A percentile compares a stretch with the other conserved stretches of the same genome.
These are phyloP conservation scores for Erinaceus europaeus DNA, from an alignment of 2,113 vertebrate genomes.

Conservation along the genomic window DNA sequence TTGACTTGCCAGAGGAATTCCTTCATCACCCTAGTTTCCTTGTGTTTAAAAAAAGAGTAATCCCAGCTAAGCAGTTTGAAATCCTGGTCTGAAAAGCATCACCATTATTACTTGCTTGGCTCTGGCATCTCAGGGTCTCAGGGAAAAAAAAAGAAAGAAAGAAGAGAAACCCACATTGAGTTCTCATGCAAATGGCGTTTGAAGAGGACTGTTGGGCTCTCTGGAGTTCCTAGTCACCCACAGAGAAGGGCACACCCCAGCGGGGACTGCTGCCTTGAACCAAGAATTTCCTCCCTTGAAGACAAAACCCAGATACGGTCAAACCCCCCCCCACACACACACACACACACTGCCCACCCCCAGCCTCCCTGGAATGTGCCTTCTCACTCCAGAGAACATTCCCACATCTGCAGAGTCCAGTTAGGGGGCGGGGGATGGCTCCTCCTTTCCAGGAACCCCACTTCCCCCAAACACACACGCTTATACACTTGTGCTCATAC, in stretches of 20 bases:
- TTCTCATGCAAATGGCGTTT: conserved; percentile 65
- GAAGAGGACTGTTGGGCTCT: conserved; percentile 6
- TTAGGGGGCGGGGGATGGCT: no score
- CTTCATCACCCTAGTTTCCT: conserved; percentile 35
- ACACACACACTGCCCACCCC: not conserved
- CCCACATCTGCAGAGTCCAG: no score
- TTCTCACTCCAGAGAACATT: not conserved
- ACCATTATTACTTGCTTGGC: not conserved
- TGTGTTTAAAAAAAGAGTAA: conserved; percentile 46
- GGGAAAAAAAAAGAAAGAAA: not conserved
- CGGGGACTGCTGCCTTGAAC: conserved; percentile 22
- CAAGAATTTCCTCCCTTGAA: conserved; percentile 44
- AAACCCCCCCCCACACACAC: not conserved
- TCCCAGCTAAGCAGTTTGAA: conserved; percentile 44
- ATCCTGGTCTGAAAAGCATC: conserved; percentile 51
- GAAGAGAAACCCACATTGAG: conserved; percentile 7
- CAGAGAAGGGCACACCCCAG: not conserved
- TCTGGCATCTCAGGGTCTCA: conserved; percentile 8
- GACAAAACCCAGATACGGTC: conserved; percentile 47
- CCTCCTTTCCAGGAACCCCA: rapidly evolving
- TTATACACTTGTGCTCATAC: not conserved
- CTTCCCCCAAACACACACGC: rapidly evolving
- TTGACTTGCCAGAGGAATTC: conserved; percentile 45
- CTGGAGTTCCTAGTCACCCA: not conserved
- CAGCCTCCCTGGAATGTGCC: not conserved